Conservation (phyloP, 37 sponge, comb jelly and placozoan species). For the Spongilla lacustris region DNA sequence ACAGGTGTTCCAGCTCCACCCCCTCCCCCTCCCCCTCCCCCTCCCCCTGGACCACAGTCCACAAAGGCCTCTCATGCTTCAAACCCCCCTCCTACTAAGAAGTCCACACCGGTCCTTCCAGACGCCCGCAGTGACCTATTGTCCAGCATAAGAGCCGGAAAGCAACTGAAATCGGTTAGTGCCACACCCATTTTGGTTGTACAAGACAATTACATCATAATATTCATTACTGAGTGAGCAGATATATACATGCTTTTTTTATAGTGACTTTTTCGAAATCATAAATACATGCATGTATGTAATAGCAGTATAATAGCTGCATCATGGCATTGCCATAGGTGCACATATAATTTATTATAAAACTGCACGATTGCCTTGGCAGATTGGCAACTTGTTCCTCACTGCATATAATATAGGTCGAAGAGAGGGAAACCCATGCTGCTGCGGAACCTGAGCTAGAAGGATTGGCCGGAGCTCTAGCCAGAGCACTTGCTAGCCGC, state of each 20-base stretch:
- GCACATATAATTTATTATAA: no score
- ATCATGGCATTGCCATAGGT: no score
- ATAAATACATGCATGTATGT: no score
- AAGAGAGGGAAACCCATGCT: background rate
- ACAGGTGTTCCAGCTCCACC: no score
- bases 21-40: conserved; percentile 8
- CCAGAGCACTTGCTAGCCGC: conserved; percentile 62
- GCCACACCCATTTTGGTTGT: no score
- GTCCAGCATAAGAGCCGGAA: conserved; percentile 56
- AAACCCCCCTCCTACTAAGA: background rate
- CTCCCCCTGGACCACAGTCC: conserved; percentile 45
- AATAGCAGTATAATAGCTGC: no score
- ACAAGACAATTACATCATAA: no score
- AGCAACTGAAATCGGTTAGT: conserved; percentile 32
- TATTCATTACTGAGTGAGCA: no score
- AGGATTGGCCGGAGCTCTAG: conserved; percentile 86
- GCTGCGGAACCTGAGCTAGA: conserved; percentile 3
- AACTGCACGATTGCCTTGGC: no score
- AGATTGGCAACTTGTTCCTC: no score
- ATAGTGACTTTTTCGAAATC: no score
- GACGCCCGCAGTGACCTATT: conserved; percentile 56
- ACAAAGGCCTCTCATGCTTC: background rate
- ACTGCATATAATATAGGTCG: no score
- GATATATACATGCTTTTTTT: background rate
- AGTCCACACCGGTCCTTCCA: background rate